Evolutionary conservation across 2,113 vertebrate genomes (phyloP).

Genomic region (Tonatia bakeri): DNA sequence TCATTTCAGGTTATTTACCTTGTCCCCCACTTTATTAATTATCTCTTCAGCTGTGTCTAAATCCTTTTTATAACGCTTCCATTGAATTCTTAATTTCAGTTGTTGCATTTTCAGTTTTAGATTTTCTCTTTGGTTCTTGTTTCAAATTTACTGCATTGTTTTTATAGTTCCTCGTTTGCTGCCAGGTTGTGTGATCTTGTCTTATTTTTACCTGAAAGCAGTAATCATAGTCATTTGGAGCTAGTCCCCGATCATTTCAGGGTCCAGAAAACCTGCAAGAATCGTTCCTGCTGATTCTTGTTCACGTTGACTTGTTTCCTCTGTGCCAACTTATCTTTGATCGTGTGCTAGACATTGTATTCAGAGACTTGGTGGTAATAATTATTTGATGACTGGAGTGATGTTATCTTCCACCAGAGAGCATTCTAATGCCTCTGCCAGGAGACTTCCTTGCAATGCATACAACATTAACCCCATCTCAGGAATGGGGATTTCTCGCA

Average conservation of each 20-base stretch:
- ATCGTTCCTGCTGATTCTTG: neutral
- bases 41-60: slow-evolving; percentile 25
- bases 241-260: neutral
- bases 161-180: neutral
- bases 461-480: neutral
- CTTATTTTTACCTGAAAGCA: slow-evolving; percentile 38
- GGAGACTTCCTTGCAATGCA: neutral
- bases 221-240: neutral
- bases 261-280: neutral
- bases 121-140: neutral
- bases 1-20: neutral
- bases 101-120: neutral
- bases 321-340: neutral
- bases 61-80: neutral
- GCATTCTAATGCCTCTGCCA: neutral
- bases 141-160: neutral
- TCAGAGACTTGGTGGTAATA: neutral
- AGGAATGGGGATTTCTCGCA: neutral
- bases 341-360: neutral
- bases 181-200: neutral
- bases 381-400: neutral
- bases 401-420: neutral
- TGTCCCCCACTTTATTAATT: neutral
- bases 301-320: neutral
- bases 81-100: neutral